Evolutionary conservation across 2,797 vertebrate genomes (phyloP).

Genomic region (Apogon hyalosoma): DNA sequence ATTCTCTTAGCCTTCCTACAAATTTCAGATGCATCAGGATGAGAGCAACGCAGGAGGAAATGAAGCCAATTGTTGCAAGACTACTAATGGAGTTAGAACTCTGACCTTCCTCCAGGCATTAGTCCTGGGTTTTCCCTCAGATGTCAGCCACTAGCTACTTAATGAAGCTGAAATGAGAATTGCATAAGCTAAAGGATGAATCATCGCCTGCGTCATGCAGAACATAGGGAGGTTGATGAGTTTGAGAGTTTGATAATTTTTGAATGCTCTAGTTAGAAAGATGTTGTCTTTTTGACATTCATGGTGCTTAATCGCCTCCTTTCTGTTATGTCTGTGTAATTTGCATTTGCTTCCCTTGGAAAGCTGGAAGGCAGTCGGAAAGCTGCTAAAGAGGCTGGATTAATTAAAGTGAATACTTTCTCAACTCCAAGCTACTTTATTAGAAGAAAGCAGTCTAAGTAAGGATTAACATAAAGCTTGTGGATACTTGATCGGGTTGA

Average conservation of each 20-base stretch:
- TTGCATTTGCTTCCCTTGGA: slow-evolving; percentile 55
- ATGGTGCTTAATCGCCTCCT: slow-evolving; percentile 58
- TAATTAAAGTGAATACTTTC: slow-evolving; percentile 65
- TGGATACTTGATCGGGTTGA: slow-evolving; percentile 46
- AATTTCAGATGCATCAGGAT: slow-evolving; percentile 5
- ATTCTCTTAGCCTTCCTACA: background rate
- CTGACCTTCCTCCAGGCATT: slow-evolving; percentile 19
- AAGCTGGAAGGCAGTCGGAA: slow-evolving; percentile 45
- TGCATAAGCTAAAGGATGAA: slow-evolving; percentile 47
- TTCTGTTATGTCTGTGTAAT: slow-evolving; percentile 46
- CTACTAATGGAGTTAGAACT: slow-evolving; percentile 9
- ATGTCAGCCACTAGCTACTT: slow-evolving; percentile 40
- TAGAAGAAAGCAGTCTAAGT: slow-evolving; percentile 52
- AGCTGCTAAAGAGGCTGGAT: slow-evolving; percentile 42
- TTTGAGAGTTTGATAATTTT: slow-evolving; percentile 52
- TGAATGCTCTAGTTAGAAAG: slow-evolving; percentile 33
- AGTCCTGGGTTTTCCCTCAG: slow-evolving; percentile 36
- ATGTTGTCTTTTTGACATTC: slow-evolving; percentile 56
- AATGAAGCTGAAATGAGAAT: slow-evolving; percentile 53
- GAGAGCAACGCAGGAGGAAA: slow-evolving; percentile 1
- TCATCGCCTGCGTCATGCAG: slow-evolving; percentile 26
- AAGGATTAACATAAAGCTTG: slow-evolving; percentile 60
- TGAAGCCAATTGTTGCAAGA: background rate
- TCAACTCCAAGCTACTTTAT: slow-evolving; percentile 46
- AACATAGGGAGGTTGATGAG: slow-evolving; percentile 21